Evolutionary conservation across 2,888 invertebrate genomes (phyloP), one percentile per base, ranked within the genome.

Genomic region (Protodeltote pygarga): DNA sequence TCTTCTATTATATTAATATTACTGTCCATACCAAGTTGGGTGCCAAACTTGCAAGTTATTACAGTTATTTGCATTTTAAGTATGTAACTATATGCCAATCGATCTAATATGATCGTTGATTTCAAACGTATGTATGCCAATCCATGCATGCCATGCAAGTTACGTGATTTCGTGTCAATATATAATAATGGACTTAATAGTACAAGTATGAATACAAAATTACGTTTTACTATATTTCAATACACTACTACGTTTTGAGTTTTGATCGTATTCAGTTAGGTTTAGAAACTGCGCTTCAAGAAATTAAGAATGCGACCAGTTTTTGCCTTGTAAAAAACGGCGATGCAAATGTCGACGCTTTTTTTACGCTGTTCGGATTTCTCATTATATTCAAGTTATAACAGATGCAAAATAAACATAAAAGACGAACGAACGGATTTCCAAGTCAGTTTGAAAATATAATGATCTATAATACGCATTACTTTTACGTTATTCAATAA

Each of bases 81-180:
- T 5, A 17, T 5, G 16, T 29, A 32, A 54, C 33, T 40, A 46
- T 9, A 25, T 29, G 33, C 13, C 21, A 39, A 54, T 48, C 23
- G 38, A 63, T 48, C 23, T 37, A 47, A 38, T 47, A 41, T 19
- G 37, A 48, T n/a, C 49, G 25, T 47, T 28, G 27, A 35, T 48
- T 58, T 34, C 58, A 37, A 63, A 48, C 37, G 33, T 41, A 48
- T 33, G 33, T 41, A 63, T 58, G 49, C 33, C 37, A 57, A n/a
- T 57, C 20, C 40, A 34, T 20, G 57, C n/a, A n/a, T 19, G 23
- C 17, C 33, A 27, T 47, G 59, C 50, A 48, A 23, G 25, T 59
- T 50, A 59, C 45, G 58, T 41, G 53, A 65, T 59, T 41, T 39
- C 65, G 47, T 68, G 64, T 54, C 65, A 44, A 41, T 38, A 32